A percentile compares a stretch with the other conserved stretches of the same genome.
Evolutionary conservation across 2,888 invertebrate genomes (phyloP).

Genomic region (Perizoma flavofasciatum): DNA sequence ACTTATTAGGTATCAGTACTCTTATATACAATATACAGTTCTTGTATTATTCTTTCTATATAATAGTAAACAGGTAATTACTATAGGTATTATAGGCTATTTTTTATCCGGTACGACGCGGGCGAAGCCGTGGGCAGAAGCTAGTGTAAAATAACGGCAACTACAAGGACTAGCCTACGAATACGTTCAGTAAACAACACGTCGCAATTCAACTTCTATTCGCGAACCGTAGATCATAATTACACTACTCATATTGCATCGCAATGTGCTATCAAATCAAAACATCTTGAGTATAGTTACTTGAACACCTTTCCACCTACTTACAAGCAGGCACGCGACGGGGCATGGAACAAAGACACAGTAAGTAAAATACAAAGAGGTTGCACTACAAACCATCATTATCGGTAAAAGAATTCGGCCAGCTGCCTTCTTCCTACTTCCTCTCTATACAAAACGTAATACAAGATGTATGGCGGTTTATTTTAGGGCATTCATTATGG

Average conservation of each 20-base stretch:
- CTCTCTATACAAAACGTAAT: constrained; percentile 78
- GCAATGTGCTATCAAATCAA: constrained; percentile 58
- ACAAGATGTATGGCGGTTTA: constrained; percentile 77
- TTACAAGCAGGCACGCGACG: constrained; percentile 77
- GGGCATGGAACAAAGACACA: constrained; percentile 68
- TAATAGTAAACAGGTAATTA: no score
- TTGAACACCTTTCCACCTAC: constrained; percentile 80
- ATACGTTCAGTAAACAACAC: no score
- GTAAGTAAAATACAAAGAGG: constrained; percentile 36
- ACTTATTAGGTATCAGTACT: no score
- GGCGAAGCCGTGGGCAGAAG: no score
- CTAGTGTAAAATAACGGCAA: no score
- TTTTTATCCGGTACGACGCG: no score
- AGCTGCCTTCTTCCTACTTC: constrained; percentile 80
- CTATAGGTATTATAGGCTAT: no score
- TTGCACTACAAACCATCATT: constrained; percentile 81
- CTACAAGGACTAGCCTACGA: no score
- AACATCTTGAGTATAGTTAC: constrained; percentile 76
- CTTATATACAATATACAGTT: no score
- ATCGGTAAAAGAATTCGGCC: constrained; percentile 74
- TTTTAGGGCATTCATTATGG: constrained; percentile 79
- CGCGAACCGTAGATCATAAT: constrained; percentile 32
- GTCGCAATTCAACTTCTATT: not conserved
- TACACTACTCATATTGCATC: constrained; percentile 37
- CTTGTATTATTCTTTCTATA: no score